Evolutionary conservation across 2,797 vertebrate genomes (phyloP).

Genomic region (Ara ararauna): DNA sequence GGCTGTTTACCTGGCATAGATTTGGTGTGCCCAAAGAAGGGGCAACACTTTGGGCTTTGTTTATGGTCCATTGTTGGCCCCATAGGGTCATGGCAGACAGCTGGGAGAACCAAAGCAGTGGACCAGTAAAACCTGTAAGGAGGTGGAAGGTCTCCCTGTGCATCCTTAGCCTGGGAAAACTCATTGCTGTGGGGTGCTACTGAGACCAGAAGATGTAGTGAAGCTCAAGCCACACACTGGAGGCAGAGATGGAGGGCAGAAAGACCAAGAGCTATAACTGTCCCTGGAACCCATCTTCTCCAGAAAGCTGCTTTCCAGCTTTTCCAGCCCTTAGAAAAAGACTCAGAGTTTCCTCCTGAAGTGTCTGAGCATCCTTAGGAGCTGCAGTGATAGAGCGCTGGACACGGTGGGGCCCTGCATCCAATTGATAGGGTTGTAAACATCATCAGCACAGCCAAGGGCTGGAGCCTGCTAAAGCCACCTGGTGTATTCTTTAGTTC

Average conservation of each 20-base stretch:
- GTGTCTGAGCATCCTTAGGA: not conserved
- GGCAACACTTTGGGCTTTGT: not conserved
- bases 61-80: not conserved
- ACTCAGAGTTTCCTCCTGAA: not conserved
- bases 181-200: not conserved
- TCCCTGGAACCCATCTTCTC: not conserved
- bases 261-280: not conserved
- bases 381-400: not conserved
- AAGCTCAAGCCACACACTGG: not conserved
- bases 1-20: not conserved
- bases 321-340: not conserved
- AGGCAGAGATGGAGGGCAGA: not conserved
- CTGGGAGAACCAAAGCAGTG: not conserved
- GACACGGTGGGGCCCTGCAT: not conserved
- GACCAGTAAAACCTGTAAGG: not conserved
- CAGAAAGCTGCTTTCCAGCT: not conserved
- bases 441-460: not conserved
- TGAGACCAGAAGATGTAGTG: not conserved
- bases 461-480: not conserved
- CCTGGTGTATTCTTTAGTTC: not conserved
- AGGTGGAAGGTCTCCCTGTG: not conserved
- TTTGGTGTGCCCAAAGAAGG: not conserved
- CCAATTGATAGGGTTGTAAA: not conserved
- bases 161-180: not conserved
- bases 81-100: not conserved